Base-by-base conservation (phyloP, 2,113 vertebrate genomes). In the Stigmatopora nigra region DNA sequence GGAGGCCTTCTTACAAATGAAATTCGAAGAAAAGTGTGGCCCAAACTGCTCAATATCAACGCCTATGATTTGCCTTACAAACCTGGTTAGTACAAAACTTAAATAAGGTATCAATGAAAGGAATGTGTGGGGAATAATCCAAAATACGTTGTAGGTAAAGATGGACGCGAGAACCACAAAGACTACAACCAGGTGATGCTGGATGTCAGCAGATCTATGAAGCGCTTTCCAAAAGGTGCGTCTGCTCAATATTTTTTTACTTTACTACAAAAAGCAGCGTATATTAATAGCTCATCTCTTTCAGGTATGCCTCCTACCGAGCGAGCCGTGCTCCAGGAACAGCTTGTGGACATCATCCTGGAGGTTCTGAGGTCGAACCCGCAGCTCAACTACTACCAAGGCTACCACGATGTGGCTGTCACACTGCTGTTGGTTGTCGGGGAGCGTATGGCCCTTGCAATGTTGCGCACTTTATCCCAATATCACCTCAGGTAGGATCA, bases 331-430 rank as follows among this genome's bases (percentile, higher is more conserved):
- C 88, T 93, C 2, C 92, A 93, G 81, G 90, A 92, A 72, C 91
- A 93, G 79, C 85, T 94, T 63, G 87, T 83, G 1, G 88, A 90
- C 71, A 83, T 91, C 77, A 93, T 94, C 61, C 79, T 94, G 62
- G 84, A 85, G 14, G 85, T 92, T 56, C 72, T 93, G 70, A 83
- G 77, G 47, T 67, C 79, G 9, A 91, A 89, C 78, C 84, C 90
- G 1, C 90, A 91, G 81, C 89, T 94, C 19, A 88, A 93, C 77
- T 94, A 94, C 73, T 94, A 94, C 77, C 92, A 93, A 62, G 92
- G 92, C 41, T 94, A 91, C 83, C 92, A 94, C 2, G 92, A 94
- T 49, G 86, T 93, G 15, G 90, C 87, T 0, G 90, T 93, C 66
- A 92, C 91, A 2, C 84, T 93, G 71, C 86, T 93, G 77, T 73